These are phyloP conservation scores for Scalopus aquaticus DNA, from an alignment of 2,113 vertebrate genomes.

Conservation along the genomic window DNA sequence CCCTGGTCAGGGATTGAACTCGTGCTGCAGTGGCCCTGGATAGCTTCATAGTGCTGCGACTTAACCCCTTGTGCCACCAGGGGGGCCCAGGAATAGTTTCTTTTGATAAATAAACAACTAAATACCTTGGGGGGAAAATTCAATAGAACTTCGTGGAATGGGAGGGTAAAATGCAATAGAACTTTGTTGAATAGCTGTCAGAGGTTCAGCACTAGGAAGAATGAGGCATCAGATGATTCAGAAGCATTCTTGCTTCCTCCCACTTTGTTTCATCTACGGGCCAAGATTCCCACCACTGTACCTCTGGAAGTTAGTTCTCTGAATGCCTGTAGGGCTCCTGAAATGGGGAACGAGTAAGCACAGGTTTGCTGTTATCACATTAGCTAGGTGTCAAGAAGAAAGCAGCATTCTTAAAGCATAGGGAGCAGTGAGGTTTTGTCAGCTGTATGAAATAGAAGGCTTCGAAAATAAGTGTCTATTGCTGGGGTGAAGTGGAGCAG, in stretches of 20 bases:
- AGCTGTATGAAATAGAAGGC: background rate
- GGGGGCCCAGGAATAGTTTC: too few species aligned
- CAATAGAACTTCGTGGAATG: background rate
- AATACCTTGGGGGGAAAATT: too few species aligned
- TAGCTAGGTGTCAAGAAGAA: background rate
- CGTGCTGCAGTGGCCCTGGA: too few species aligned
- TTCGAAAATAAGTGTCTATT: background rate
- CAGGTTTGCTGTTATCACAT: background rate
- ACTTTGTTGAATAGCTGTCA: background rate
- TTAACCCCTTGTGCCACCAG: too few species aligned
- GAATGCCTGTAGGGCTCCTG: background rate
- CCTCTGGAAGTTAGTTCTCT: background rate
- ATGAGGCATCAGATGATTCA: background rate
- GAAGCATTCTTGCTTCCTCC: background rate
- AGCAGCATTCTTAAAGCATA: background rate
- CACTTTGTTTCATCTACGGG: background rate
- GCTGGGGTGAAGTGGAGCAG: background rate
- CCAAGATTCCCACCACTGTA: background rate
- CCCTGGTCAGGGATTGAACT: too few species aligned
- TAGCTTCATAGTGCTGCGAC: too few species aligned
- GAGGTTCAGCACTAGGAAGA: background rate
- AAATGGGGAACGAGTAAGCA: background rate
- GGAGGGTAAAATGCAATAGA: background rate
- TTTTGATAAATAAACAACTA: too few species aligned
- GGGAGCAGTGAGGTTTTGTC: background rate